Percentiles rank a stretch among this genome's conserved stretches.
Conservation (phyloP, 2,797 vertebrate species). For the Rhinatrema bivittatum region DNA sequence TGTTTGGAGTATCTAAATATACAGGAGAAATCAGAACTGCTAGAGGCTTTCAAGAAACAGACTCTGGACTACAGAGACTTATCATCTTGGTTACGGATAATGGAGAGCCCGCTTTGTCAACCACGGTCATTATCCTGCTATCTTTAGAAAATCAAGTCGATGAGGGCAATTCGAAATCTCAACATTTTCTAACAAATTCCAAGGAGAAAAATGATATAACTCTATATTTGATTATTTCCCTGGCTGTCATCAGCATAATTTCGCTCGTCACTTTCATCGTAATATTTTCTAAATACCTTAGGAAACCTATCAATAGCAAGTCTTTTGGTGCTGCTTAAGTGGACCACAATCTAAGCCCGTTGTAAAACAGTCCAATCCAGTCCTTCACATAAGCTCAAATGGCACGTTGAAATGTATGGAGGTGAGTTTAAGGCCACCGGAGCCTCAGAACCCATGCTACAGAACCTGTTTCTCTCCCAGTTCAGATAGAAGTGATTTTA, state of each 20-base stretch:
- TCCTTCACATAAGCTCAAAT: slow-evolving; percentile 84
- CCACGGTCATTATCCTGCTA: slow-evolving; percentile 27
- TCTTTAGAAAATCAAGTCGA: slow-evolving; percentile 6
- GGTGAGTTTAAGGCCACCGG: slow-evolving; percentile 78
- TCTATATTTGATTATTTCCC: slow-evolving; percentile 6
- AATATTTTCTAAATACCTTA: not conserved
- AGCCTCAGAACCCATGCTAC: slow-evolving; percentile 76
- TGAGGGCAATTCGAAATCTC: slow-evolving; percentile 37
- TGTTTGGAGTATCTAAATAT: slow-evolving; percentile 24
- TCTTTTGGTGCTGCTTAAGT: not conserved
- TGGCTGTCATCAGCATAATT: not conserved
- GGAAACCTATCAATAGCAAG: slow-evolving; percentile 30
- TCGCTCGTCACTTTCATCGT: not conserved
- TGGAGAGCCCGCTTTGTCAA: slow-evolving; percentile 30
- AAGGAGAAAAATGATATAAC: slow-evolving; percentile 22
- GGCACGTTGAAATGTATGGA: slow-evolving; percentile 95
- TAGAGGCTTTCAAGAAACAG: slow-evolving; percentile 29
- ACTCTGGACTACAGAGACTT: slow-evolving; percentile 25
- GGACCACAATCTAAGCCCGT: not conserved
- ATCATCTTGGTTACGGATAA: slow-evolving; percentile 25
- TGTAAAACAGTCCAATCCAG: no score
- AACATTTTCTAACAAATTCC: not conserved
- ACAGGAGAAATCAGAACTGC: slow-evolving; percentile 43
- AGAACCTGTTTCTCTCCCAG: slow-evolving; percentile 81
- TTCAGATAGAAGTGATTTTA: slow-evolving; percentile 74